Evolutionary conservation across 1,140 invertebrate genomes (phyloP), one percentile per base, ranked within the genome.

Genomic region (Nasonia longicornis): DNA sequence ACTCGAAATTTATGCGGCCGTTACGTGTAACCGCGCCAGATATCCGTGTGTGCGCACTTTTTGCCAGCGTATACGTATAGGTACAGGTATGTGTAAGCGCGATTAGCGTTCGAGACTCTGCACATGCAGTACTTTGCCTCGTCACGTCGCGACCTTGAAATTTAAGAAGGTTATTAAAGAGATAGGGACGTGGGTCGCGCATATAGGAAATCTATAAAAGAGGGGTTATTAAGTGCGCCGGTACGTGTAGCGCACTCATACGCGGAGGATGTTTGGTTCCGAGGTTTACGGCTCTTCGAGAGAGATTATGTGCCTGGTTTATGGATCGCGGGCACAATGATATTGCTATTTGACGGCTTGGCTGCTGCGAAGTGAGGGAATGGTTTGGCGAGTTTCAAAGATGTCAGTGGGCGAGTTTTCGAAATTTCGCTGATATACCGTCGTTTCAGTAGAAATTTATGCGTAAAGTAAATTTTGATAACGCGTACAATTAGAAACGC

Each of bases 1-100:
- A 52, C 42, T 45, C 11, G 35, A 77, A 69, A 77, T 77, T 69
- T 52, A 77, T 77, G 66, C 38, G 76, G 14, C 26, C 29, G 10
- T 70, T 77, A 70, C 26, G 29, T n/a, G 2, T 16, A 58, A 20
- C 52, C 16, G 12, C 22, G 52, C 58, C 35, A 45, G 58, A n/a
- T 38, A 35, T 77, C 35, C 75, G 22, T 16, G 12, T 4, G 11
- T 0, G 11, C 1, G 38, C 31, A 42, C 10, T 26, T 67, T 26
- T 67, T n/a, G 26, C 64, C 20, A 20, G 6, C 64, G 22, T 12
- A 11, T 31, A 22, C 22, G 4, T 26, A 26, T 35, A 35, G 31
- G 31, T 35, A 35, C 4, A 35, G 26, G 26, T 6, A 35, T 35
- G 3, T 11, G 64, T 7, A 45, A 29, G 2, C 26, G 45, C 45